Evolutionary conservation across 1,140 invertebrate species (phyloP).

Genomic region (Triops cancriformis): DNA sequence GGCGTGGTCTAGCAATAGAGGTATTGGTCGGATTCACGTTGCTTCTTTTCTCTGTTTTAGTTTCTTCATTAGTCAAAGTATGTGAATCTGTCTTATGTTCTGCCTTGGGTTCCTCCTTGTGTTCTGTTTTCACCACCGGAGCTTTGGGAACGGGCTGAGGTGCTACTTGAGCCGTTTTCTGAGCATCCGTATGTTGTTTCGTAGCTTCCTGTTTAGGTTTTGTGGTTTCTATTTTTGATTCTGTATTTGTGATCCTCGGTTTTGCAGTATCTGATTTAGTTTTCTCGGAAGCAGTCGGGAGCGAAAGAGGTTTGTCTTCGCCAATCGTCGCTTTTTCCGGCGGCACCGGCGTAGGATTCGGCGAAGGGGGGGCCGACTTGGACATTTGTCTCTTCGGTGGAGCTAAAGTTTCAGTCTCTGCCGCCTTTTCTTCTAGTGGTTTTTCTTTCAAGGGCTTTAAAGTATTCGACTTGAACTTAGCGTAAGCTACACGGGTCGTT

Average conservation of each 20-base stretch:
- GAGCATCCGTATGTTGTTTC: too few species aligned
- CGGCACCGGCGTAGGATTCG: neutral
- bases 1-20: conserved; percentile 3
- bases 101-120: neutral
- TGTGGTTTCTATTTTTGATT: too few species aligned
- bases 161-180: too few species aligned
- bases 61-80: neutral
- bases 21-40: neutral
- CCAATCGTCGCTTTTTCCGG: neutral
- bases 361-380: neutral
- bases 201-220: too few species aligned
- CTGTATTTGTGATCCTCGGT: neutral
- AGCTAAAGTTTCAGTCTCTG: neutral
- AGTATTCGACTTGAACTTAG: conserved; percentile 61
- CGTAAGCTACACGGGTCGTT: conserved; percentile 67
- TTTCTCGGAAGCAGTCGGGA: neutral
- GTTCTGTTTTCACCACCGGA: neutral
- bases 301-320: neutral
- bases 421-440: conserved; percentile 16
- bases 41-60: neutral
- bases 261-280: neutral
- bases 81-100: neutral
- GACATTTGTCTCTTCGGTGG: neutral
- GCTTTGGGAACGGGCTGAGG: neutral
- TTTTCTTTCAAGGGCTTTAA: conserved; percentile 15